These are phyloP conservation scores for Sapajus apella DNA, from an alignment of 2,113 vertebrate genomes.

Conservation along the genomic window DNA sequence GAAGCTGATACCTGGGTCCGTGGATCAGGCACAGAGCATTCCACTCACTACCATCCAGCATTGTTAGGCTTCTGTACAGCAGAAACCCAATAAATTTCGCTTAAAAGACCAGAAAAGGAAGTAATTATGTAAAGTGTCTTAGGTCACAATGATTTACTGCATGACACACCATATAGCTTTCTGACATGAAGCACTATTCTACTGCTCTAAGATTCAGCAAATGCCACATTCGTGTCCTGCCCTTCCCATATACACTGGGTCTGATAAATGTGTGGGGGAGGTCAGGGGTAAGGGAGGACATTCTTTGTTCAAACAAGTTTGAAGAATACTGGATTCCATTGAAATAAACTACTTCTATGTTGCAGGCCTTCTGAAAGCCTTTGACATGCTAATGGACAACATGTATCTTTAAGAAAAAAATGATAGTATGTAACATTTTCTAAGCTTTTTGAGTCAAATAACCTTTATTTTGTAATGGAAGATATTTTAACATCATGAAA, in stretches of 20 bases:
- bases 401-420: neutral
- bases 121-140: neutral
- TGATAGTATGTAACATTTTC: neutral
- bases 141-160: neutral
- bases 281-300: neutral
- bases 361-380: neutral
- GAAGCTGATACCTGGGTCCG: accelerated
- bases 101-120: neutral
- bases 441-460: neutral
- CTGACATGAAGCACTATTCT: neutral
- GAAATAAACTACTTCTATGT: neutral
- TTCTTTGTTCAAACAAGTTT: neutral
- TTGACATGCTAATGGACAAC: neutral
- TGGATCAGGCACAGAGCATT: neutral
- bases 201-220: neutral
- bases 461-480: neutral
- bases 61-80: neutral
- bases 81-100: neutral
- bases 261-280: neutral
- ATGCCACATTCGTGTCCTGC: neutral
- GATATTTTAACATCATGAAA: neutral
- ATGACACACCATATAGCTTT: neutral
- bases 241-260: neutral
- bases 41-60: neutral
- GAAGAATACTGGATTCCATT: neutral